Evolutionary conservation across 2,113 vertebrate species (phyloP).

Genomic region (Morone chrysops): DNA sequence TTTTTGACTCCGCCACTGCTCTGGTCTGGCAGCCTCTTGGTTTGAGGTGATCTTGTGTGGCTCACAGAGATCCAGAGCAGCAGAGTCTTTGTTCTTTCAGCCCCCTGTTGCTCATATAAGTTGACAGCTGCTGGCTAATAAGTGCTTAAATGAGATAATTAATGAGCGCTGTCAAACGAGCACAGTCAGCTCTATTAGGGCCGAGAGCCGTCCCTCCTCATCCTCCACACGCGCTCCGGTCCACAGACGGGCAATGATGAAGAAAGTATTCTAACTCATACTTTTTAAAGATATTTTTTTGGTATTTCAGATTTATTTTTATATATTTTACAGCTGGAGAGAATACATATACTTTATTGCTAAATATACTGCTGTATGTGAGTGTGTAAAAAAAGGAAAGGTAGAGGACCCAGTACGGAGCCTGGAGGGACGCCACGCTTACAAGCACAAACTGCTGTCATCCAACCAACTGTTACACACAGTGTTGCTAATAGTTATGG

Average conservation of each 20-base stretch:
- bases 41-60: not conserved
- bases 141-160: conserved; percentile 81
- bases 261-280: too few species aligned
- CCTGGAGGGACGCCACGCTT: not conserved
- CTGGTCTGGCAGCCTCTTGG: not conserved
- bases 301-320: too few species aligned
- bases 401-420: not conserved
- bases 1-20: not conserved
- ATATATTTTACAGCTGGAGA: too few species aligned
- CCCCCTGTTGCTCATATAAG: conserved; percentile 59
- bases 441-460: not conserved
- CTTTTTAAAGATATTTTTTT: too few species aligned
- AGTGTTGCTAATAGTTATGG: too few species aligned
- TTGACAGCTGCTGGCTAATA: conserved; percentile 81
- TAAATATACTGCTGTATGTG: not conserved
- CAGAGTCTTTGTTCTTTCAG: conserved; percentile 25
- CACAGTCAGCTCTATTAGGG: conserved; percentile 43
- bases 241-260: not conserved
- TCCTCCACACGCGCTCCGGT: not conserved
- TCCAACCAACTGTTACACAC: too few species aligned
- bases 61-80: conserved; percentile 6
- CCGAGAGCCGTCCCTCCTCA: not conserved
- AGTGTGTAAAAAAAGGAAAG: not conserved
- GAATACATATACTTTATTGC: not conserved
- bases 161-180: conserved; percentile 65